Evolutionary conservation across 2,113 vertebrate species (phyloP).

Genomic region (Tinamus guttatus): DNA sequence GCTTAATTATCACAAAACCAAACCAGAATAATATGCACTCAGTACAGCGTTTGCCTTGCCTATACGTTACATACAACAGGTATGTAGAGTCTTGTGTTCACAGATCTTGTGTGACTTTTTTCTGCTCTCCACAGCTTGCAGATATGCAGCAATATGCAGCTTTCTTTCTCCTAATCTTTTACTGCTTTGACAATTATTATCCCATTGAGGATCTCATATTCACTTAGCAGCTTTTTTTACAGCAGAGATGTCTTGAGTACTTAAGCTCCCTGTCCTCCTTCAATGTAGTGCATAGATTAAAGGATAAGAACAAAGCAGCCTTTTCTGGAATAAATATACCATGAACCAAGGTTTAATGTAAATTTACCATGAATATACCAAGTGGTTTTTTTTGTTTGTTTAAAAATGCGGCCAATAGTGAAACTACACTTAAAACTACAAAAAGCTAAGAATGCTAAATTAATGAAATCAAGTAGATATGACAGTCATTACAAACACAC

Average conservation of each 20-base stretch:
- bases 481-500: background rate
- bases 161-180: background rate
- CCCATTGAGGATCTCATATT: background rate
- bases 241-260: background rate
- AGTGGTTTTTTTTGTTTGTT: background rate
- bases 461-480: background rate
- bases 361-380: background rate
- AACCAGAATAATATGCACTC: background rate
- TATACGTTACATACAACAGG: background rate
- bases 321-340: background rate
- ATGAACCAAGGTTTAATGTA: background rate
- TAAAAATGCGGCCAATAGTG: background rate
- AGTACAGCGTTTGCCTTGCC: background rate
- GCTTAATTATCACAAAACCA: background rate
- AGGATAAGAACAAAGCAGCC: background rate
- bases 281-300: background rate
- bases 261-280: background rate
- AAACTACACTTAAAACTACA: background rate
- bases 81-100: background rate
- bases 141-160: accelerated
- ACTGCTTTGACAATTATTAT: background rate
- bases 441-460: background rate
- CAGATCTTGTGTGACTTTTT: background rate
- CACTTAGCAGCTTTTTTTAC: background rate
- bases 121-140: background rate